phyloP scores from a whole-genome alignment of 2,888 invertebrate species.

The Hyposoter dolosus region DNA sequence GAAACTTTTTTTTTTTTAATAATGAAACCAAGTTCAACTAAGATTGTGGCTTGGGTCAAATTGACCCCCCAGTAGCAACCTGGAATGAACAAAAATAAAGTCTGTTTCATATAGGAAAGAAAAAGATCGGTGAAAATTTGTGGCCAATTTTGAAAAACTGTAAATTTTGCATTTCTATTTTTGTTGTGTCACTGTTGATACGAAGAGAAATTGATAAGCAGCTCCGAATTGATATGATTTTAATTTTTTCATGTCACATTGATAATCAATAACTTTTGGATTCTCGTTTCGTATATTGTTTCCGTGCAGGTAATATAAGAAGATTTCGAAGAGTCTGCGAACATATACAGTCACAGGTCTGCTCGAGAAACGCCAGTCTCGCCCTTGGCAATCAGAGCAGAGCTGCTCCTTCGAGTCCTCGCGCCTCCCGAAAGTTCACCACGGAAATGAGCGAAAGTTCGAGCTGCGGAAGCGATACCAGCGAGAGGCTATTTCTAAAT shows the following conservation, averaged over 20 bases:
- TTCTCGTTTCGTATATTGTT: neutral
- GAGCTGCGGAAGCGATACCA: conserved; percentile 89
- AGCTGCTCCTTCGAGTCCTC: conserved; percentile 88
- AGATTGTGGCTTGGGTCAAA: no score
- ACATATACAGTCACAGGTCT: conserved; percentile 95
- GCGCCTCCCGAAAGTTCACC: conserved; percentile 88
- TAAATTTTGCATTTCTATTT: no score
- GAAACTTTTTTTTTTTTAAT: no score
- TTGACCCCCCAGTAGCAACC: no score
- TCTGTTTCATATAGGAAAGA: neutral
- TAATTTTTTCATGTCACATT: neutral
- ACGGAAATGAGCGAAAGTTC: conserved; percentile 90
- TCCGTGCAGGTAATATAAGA: conserved; percentile 93
- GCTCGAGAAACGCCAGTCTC: conserved; percentile 84
- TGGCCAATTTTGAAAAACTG: neutral
- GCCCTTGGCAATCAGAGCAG: conserved; percentile 80
- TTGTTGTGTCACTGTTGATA: neutral
- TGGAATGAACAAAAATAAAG: neutral
- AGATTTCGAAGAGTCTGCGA: conserved; percentile 98
- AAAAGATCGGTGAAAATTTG: neutral
- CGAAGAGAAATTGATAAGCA: neutral
- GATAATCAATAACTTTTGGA: neutral
- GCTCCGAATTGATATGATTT: neutral
- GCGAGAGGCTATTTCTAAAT: conserved; percentile 86
- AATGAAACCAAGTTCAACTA: no score